Conservation (phyloP, 2,797 vertebrate genomes). For the Epinephelus awoara region DNA sequence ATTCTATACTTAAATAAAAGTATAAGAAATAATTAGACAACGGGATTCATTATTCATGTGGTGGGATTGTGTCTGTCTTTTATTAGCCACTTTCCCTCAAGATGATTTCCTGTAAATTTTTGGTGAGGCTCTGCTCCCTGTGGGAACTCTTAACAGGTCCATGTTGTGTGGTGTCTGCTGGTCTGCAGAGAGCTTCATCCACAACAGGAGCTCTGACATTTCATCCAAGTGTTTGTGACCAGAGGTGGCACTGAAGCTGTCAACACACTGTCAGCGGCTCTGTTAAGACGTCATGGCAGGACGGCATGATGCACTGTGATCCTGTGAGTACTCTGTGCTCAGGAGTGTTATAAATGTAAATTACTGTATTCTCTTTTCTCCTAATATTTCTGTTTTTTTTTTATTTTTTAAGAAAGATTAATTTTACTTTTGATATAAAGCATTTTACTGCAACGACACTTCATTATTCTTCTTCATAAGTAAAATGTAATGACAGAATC, state of each 20-base stretch:
- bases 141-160: not conserved
- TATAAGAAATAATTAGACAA: not conserved
- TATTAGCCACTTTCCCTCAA: not conserved
- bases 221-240: slow-evolving; percentile 10
- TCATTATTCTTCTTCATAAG: not conserved
- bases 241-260: slow-evolving; percentile 9
- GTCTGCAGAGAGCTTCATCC: not conserved
- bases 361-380: too few relatives aligned
- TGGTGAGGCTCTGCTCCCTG: not conserved
- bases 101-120: not conserved
- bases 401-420: too few relatives aligned
- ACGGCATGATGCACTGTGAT: not conserved
- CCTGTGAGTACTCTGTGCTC: not conserved
- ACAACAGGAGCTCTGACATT: not conserved
- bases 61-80: not conserved
- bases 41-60: not conserved
- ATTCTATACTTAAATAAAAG: not conserved
- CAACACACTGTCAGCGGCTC: slow-evolving; percentile 8
- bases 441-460: not conserved
- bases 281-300: not conserved
- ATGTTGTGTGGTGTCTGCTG: not conserved
- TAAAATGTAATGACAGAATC: not conserved
- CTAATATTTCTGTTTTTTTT: not conserved
- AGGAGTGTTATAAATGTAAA: not conserved
- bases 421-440: not conserved